Conservation (phyloP, 2,113 vertebrate genomes). For the Isichthys henryi region DNA sequence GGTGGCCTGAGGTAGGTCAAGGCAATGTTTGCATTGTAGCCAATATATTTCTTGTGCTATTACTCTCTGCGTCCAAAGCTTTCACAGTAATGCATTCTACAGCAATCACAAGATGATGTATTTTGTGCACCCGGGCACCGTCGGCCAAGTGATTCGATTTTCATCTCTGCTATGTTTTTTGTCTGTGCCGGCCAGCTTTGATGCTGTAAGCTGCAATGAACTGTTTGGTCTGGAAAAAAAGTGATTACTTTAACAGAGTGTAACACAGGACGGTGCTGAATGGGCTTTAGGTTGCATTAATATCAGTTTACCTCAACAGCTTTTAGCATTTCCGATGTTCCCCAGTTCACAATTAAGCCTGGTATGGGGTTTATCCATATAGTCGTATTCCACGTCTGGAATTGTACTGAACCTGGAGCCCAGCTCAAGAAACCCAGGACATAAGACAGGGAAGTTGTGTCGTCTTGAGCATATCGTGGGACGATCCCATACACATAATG, state of each 20-base stretch:
- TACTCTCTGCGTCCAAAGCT: neutral
- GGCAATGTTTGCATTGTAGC: neutral
- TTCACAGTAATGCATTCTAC: neutral
- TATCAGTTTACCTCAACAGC: neutral
- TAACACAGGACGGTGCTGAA: neutral
- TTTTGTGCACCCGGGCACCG: neutral
- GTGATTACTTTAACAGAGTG: neutral
- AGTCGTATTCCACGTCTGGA: neutral
- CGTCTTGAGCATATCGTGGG: neutral
- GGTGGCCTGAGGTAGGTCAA: neutral
- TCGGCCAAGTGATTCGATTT: neutral
- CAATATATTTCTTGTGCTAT: neutral
- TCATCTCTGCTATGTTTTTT: neutral
- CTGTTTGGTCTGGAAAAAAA: neutral
- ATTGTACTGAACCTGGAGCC: neutral
- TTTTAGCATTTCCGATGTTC: neutral
- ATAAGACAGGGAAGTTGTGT: neutral
- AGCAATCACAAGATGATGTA: neutral
- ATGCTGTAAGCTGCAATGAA: neutral
- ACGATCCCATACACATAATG: neutral
- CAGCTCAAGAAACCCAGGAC: neutral
- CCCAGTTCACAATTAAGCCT: neutral
- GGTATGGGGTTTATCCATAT: neutral
- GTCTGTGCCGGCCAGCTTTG: neutral
- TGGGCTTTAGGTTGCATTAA: neutral